Evolutionary conservation across 2,888 invertebrate genomes (phyloP).

Genomic region (Galerucella calmariensis): DNA sequence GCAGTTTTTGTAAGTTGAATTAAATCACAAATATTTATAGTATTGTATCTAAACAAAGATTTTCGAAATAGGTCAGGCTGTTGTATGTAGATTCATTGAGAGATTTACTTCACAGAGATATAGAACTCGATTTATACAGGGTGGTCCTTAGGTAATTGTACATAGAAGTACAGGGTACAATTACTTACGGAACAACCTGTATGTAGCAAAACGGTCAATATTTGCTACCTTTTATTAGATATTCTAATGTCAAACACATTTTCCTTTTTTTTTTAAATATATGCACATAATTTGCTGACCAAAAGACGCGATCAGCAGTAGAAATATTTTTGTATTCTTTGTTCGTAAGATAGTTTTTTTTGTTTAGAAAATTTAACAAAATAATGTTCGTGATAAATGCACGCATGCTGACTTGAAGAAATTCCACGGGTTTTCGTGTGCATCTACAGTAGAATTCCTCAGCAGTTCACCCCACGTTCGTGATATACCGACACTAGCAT

Average conservation of each 20-base stretch:
- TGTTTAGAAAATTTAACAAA: not conserved
- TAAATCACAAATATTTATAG: conserved; percentile 14
- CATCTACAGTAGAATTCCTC: conserved; percentile 4
- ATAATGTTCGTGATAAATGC: conserved; percentile 7
- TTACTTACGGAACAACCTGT: no score
- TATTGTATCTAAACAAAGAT: not conserved
- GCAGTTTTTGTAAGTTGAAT: not conserved
- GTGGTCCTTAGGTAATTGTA: no score
- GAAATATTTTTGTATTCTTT: not conserved
- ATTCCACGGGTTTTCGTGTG: not conserved
- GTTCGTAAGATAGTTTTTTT: not conserved
- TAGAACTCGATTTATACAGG: no score
- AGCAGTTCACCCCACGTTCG: conserved; percentile 1
- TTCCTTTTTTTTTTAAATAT: not conserved
- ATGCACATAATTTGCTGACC: not conserved
- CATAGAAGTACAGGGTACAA: no score
- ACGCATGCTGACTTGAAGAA: not conserved
- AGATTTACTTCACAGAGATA: no score
- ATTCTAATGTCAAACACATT: not conserved
- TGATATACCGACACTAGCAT: conserved; percentile 10
- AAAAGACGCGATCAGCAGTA: not conserved
- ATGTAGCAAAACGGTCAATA: no score
- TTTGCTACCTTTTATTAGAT: no score
- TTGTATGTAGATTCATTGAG: not conserved
- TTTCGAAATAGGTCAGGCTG: conserved; percentile 9